Conservation (phyloP, 2,797 vertebrate genomes). For the Rousettus madagascariensis region DNA sequence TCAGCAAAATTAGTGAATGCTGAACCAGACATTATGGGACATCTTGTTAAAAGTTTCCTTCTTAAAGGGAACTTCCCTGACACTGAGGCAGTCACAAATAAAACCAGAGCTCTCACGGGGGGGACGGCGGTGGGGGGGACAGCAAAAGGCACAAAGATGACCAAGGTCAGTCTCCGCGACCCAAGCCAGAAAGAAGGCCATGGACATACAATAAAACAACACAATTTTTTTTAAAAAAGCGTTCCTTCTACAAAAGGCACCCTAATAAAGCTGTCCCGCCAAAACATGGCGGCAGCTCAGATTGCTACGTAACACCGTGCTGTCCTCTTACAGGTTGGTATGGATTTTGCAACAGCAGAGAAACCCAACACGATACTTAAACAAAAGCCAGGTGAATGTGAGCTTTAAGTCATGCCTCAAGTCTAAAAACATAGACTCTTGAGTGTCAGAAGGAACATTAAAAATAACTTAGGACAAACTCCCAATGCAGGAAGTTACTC, state of each 20-base stretch:
- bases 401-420: not conserved
- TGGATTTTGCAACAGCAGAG: not conserved
- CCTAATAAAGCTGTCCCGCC: not conserved
- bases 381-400: not conserved
- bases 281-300: not conserved
- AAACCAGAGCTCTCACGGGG: not conserved
- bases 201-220: not conserved
- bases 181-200: conserved; percentile 2
- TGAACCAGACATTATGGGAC: not conserved
- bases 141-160: not conserved
- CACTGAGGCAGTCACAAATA: conserved; percentile 6
- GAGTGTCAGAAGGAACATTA: conserved; percentile 16
- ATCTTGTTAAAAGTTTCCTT: not conserved
- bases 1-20: not conserved
- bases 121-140: not conserved
- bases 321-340: not conserved
- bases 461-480: conserved; percentile 5
- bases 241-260: not conserved
- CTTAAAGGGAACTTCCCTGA: not conserved
- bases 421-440: not conserved
- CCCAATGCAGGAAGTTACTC: not conserved
- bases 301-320: not conserved
- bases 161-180: not conserved
- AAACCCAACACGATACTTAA: not conserved
- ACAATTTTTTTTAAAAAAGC: not conserved